Percentiles rank a stretch among this genome's conserved stretches.
Conservation (phyloP, 2,113 vertebrate genomes). For the Lota lota region DNA sequence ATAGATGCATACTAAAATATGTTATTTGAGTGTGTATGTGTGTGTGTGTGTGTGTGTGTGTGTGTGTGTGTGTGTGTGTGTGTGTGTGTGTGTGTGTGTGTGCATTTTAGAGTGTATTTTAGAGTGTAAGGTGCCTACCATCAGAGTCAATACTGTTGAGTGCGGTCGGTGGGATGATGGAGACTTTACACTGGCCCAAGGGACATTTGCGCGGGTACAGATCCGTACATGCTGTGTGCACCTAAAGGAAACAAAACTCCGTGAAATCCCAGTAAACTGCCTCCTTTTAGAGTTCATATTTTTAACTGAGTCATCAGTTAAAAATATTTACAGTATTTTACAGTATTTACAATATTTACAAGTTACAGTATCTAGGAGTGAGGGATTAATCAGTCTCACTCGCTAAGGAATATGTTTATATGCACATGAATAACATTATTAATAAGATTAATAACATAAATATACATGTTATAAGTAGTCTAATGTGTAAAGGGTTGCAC, state of each 20-base stretch:
- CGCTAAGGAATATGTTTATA: too few species aligned
- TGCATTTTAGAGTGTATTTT: neutral
- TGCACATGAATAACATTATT: too few species aligned
- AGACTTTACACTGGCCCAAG: slow-evolving; percentile 97
- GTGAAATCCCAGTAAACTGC: neutral
- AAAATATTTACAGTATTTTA: too few species aligned
- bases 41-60: neutral
- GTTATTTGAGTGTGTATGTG: too few species aligned
- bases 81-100: neutral
- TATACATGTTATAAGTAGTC: too few species aligned
- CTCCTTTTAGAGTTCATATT: neutral
- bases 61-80: neutral
- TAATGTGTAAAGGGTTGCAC: too few species aligned
- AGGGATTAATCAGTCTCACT: too few species aligned
- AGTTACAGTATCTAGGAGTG: too few species aligned
- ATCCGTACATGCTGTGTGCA: slow-evolving; percentile 97
- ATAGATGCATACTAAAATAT: too few species aligned
- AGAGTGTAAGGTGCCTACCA: slow-evolving; percentile 73
- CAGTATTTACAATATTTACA: too few species aligned
- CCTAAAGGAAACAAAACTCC: slow-evolving; percentile 65
- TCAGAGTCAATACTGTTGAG: slow-evolving; percentile 99
- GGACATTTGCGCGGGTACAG: slow-evolving; percentile 91
- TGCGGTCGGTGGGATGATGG: slow-evolving; percentile 94
- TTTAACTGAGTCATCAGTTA: neutral
- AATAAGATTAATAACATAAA: too few species aligned